These are phyloP conservation scores for Microplitis demolitor DNA, from an alignment of 1,140 invertebrate species.

Conservation along the genomic window DNA sequence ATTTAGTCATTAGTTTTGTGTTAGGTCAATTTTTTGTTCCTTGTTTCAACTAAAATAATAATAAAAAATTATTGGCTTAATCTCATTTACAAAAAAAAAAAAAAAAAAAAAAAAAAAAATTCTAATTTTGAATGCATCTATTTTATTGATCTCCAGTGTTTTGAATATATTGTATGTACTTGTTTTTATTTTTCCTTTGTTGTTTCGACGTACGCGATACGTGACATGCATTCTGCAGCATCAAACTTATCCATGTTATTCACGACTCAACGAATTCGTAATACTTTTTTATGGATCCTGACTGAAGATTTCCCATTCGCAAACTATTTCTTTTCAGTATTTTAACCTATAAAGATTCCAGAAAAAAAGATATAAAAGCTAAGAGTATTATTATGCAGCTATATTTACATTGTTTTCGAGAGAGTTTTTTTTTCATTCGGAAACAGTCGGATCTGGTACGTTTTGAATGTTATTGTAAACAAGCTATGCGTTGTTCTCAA, in stretches of 20 bases:
- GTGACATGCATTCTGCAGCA: neutral
- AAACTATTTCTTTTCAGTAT: neutral
- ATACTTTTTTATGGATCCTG: conserved; percentile 31
- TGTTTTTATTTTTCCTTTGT: neutral
- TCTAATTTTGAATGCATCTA: neutral
- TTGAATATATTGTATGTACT: neutral
- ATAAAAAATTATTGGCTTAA: too few species aligned
- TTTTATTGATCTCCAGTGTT: neutral
- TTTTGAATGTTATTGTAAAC: too few species aligned
- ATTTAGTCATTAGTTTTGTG: neutral
- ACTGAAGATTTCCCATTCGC: neutral
- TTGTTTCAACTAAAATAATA: neutral
- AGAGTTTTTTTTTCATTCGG: neutral
- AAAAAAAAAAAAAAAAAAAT: neutral
- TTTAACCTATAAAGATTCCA: neutral
- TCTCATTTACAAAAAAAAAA: too few species aligned
- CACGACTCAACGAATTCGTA: conserved; percentile 32
- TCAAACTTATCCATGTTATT: conserved; percentile 27
- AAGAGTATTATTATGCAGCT: neutral
- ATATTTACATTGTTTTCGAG: neutral
- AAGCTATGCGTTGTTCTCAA: too few species aligned
- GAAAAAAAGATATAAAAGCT: neutral
- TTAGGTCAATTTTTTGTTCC: conserved; percentile 10
- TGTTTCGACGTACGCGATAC: neutral
- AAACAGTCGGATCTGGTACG: too few species aligned